Base-by-base conservation (phyloP, 2,888 invertebrate species). In the Platerodrilus igneus region DNA sequence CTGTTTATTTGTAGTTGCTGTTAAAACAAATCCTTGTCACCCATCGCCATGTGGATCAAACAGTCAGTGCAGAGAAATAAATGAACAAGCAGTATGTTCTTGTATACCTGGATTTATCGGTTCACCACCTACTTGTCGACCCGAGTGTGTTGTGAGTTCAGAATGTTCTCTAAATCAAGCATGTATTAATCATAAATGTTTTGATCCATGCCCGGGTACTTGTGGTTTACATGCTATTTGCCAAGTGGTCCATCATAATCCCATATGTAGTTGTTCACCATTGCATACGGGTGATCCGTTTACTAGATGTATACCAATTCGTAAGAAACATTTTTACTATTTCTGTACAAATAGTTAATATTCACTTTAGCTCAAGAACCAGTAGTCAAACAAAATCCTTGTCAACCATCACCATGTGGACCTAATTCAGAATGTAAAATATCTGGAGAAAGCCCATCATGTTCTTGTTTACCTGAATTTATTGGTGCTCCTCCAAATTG, bases 321-420 rank as follows among this genome's bases (percentile, higher is more conserved):
- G 60, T 60, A 57, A 56, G 53, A 34, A 6, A 1, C 13, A n/a
- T n/a, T n/a, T n/a, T n/a, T n/a, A n/a, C n/a, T 14, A 6, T 18
- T 10, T 27, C 9, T 14, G n/a, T 19, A 5, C 7, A 19, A 19
- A 7, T 19, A 5, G 19, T 7, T 7, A 5, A 5, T 5, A 19
- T 19, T 19, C 5, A 19, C n/a, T n/a, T n/a, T n/a, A n/a, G n/a
- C n/a, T n/a, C n/a, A n/a, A n/a, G n/a, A n/a, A n/a, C n/a, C n/a
- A n/a, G n/a, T n/a, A n/a, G n/a, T n/a, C n/a, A n/a, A n/a, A n/a
- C n/a, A n/a, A n/a, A 76, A 82, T 60, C 81, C 82, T 2, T 83
- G 83, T 56, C 64, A 75, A 7, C 82, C 81, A 26, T 79, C 81
- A 5, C 86, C 87, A 2, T 89, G 89, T 61, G 89, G 89, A 11